Conservation (phyloP, 2,888 invertebrate species). For the Helleia helle region DNA sequence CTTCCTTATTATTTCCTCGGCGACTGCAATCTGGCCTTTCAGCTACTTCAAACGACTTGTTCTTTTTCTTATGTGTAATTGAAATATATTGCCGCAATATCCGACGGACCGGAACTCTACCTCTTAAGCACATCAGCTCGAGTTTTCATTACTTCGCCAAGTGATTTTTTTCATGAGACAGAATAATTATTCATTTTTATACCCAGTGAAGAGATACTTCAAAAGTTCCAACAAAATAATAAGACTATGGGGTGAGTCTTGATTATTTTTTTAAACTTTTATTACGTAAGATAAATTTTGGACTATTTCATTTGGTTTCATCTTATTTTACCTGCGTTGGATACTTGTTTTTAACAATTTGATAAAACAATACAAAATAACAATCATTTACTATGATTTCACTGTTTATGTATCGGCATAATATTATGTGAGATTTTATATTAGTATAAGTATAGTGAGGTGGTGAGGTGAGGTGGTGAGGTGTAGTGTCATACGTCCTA, state of each 20-base stretch:
- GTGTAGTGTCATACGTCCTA: no score
- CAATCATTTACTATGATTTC: no score
- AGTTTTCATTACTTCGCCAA: conserved; percentile 68
- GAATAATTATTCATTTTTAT: conserved; percentile 69
- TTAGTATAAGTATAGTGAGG: no score
- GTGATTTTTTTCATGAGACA: conserved; percentile 66
- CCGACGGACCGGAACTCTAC: conserved; percentile 61
- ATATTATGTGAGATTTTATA: no score
- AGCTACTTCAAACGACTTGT: conserved; percentile 72
- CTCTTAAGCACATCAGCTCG: conserved; percentile 64
- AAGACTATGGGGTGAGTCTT: conserved; percentile 16
- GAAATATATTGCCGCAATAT: conserved; percentile 74
- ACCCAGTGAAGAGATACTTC: conserved; percentile 44
- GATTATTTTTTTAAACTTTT: conserved; percentile 19
- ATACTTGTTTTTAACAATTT: no score
- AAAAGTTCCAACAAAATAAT: conserved; percentile 36
- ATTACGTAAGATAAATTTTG: neutral
- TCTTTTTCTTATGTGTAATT: conserved; percentile 74
- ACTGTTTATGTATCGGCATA: no score
- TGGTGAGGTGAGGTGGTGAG: no score
- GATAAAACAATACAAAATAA: no score
- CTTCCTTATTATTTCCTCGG: conserved; percentile 64
- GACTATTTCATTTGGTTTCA: no score
- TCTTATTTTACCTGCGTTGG: no score
- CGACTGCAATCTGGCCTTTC: conserved; percentile 69